Evolutionary conservation across 2,888 invertebrate genomes (phyloP), one percentile per base, ranked within the genome.

Genomic region (Eristalis intricaria): DNA sequence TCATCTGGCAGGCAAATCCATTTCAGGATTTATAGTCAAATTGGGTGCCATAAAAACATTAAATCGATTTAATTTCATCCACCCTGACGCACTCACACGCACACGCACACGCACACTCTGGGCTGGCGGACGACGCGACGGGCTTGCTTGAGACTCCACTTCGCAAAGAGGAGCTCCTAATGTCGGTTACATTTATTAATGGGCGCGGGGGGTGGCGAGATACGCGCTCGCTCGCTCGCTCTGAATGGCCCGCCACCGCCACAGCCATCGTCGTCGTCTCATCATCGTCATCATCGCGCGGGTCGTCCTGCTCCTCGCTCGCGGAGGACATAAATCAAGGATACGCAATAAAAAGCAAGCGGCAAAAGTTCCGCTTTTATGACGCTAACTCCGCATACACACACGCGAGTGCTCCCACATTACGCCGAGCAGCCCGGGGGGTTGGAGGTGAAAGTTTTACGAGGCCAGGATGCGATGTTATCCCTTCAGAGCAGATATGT

Each of bases 11-110:
- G 78, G 78, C 68, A 79, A 87, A 87, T 83, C 79, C 83, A 87
- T 87, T 87, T 76, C 75, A 38, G 79, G 83, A 83, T 87, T 87
- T 87, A 87, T 87, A 65, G 70, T 79, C 78, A 83, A 87, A 87
- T 83, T 83, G 86, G 79, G 83, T 87, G 83, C 79, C 63, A 83
- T 87, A 87, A 87, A 87, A 83, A 79, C 83, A 87, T 87, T 79
- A 87, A 83, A 83, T 83, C 86, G 86, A 78, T 87, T 83, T 75
- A 83, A 60, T 60, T 60, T 23, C 60, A 60, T 29, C 60, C 60
- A 26, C 26, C 60, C 50, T 19, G 50, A 50, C 50, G 50, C 50
- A 50, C n/a, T 60, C 60, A 60, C 15, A 60, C 60, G 26, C 60
- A 15, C 50, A 50, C n/a, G 26, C 60, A 60, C 15, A 60, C 60